Evolutionary conservation across 2,113 vertebrate species (phyloP).

Genomic region (Sander vitreus): DNA sequence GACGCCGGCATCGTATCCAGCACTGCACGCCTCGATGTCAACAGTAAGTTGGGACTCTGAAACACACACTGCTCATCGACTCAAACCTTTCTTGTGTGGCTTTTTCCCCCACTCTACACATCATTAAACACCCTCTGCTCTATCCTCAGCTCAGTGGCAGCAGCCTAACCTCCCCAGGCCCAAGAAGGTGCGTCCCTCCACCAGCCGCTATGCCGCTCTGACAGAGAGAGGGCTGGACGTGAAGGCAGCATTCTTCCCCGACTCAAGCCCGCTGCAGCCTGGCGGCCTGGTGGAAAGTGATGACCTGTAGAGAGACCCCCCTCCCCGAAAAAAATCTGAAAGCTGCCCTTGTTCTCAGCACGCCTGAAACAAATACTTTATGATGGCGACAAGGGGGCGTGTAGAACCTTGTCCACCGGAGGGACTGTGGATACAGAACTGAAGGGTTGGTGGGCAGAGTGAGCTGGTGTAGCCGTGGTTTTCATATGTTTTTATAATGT

Average conservation of each 20-base stretch:
- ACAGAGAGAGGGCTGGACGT: constrained; percentile 98
- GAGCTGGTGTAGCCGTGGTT: constrained; percentile 40
- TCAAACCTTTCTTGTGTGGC: background rate
- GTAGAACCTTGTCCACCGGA: constrained; percentile 19
- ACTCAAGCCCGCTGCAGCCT: constrained; percentile 90
- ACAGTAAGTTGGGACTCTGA: constrained; percentile 85
- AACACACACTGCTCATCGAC: background rate
- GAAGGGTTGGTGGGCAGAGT: constrained; percentile 44
- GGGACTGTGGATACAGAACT: constrained; percentile 22
- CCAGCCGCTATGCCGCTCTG: constrained; percentile 96
- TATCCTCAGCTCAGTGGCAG: constrained; percentile 92
- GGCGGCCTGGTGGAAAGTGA: constrained; percentile 95
- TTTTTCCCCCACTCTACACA: too few relatives aligned
- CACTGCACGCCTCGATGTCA: constrained; percentile 94
- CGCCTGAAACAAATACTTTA: constrained; percentile 50
- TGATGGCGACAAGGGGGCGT: constrained; percentile 3
- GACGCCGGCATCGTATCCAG: constrained; percentile 97
- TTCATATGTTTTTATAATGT: constrained; percentile 35
- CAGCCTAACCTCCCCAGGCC: constrained; percentile 93
- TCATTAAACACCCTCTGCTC: background rate
- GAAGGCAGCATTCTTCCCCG: constrained; percentile 97
- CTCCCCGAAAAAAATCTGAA: background rate
- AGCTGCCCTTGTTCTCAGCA: constrained; percentile 37
- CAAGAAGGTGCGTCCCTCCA: constrained; percentile 95
- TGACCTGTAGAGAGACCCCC: constrained; percentile 88